These are phyloP conservation scores for Nowickia ferox DNA, from an alignment of 2,888 invertebrate species.

Conservation along the genomic window DNA sequence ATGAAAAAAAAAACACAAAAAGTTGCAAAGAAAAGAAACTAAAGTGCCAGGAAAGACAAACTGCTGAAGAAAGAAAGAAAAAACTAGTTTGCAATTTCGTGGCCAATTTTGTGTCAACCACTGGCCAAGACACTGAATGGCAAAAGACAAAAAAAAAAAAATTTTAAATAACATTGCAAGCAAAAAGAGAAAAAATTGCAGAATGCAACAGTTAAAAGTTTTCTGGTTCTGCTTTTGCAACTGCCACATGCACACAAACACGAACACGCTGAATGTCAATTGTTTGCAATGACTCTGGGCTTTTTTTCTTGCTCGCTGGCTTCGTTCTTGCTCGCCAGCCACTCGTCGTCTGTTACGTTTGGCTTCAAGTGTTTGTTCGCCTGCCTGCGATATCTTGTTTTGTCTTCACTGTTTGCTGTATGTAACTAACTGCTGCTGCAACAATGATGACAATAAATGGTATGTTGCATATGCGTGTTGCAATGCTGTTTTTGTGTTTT, in stretches of 20 bases:
- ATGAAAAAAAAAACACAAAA: constrained; percentile 46
- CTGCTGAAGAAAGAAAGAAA: neutral
- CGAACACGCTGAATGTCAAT: constrained; percentile 49
- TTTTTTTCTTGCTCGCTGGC: neutral
- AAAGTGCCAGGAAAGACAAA: constrained; percentile 35
- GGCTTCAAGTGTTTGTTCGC: no score
- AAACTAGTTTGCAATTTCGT: constrained; percentile 72
- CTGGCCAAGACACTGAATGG: constrained; percentile 58
- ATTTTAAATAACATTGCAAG: neutral
- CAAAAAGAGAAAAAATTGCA: constrained; percentile 42
- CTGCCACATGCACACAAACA: neutral
- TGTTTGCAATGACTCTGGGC: constrained; percentile 53
- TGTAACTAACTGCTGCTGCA: constrained; percentile 17
- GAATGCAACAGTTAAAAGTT: constrained; percentile 65
- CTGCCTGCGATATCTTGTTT: constrained; percentile 22
- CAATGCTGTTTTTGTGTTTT: constrained; percentile 65
- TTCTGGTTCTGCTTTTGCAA: constrained; percentile 56
- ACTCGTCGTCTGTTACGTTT: neutral
- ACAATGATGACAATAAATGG: constrained; percentile 62
- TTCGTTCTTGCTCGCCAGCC: neutral
- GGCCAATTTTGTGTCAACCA: constrained; percentile 69
- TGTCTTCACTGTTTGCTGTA: constrained; percentile 25
- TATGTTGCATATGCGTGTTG: constrained; percentile 71
- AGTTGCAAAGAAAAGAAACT: constrained; percentile 2
- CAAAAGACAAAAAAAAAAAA: constrained; percentile 11